Evolutionary conservation across 2,888 invertebrate species (phyloP).

Genomic region (Steromphala cineraria): DNA sequence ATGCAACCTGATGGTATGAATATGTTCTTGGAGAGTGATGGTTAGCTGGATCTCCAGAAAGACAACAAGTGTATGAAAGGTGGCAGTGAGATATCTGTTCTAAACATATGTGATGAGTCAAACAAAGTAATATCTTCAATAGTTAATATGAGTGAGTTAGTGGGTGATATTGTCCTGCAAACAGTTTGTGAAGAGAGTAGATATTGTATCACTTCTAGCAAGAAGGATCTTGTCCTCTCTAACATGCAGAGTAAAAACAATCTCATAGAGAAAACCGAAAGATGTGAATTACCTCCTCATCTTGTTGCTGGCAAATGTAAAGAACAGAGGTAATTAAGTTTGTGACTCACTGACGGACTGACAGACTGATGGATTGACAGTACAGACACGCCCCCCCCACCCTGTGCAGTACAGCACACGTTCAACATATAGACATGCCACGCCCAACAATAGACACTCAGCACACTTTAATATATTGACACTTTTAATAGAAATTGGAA

Average conservation of each 20-base stretch:
- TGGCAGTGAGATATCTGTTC: too few species aligned
- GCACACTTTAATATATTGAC: neutral
- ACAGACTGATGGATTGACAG: too few species aligned
- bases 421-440: neutral
- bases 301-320: slow-evolving; percentile 33
- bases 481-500: neutral
- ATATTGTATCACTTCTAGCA: slow-evolving; percentile 4
- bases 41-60: too few species aligned
- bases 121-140: too few species aligned
- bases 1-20: too few species aligned
- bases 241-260: neutral
- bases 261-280: neutral
- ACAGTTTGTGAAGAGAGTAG: neutral
- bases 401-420: neutral
- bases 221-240: neutral
- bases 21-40: too few species aligned
- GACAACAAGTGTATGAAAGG: too few species aligned
- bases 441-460: neutral
- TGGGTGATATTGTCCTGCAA: too few species aligned
- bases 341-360: neutral
- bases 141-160: too few species aligned
- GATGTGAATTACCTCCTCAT: slow-evolving; percentile 39
- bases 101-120: too few species aligned
- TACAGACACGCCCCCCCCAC: neutral
- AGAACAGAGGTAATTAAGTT: slow-evolving; percentile 1